Conservation (phyloP, 1,140 invertebrate genomes). For the Bombus consobrinus region DNA sequence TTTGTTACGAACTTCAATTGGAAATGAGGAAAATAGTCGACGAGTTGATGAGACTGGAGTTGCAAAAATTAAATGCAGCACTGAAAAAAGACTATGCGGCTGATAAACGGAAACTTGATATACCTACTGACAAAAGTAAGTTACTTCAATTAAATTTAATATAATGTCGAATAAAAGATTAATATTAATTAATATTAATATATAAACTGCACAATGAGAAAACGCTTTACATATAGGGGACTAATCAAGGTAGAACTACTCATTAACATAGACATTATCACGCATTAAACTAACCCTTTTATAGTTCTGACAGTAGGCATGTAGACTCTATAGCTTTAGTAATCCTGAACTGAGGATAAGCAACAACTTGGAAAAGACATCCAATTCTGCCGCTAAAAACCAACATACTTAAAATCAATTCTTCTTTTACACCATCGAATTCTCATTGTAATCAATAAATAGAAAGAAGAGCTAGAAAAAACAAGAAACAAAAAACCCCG, state of each 20-base stretch:
- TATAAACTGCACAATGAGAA: background rate
- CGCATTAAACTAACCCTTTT: background rate
- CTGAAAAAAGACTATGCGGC: constrained; percentile 78
- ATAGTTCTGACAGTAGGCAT: background rate
- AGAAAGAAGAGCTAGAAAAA: background rate
- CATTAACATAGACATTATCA: background rate
- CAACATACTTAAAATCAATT: background rate
- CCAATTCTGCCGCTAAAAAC: background rate
- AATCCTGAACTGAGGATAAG: background rate
- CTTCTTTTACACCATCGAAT: background rate
- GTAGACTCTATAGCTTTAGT: background rate
- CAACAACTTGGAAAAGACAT: background rate
- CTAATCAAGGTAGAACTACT: background rate
- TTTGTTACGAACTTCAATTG: constrained; percentile 83
- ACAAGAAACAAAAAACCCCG: constrained; percentile 83
- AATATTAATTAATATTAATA: too few species aligned
- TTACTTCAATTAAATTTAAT: background rate
- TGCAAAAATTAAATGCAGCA: constrained; percentile 82
- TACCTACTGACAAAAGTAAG: constrained; percentile 12
- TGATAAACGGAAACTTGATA: background rate
- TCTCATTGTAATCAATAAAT: too few species aligned
- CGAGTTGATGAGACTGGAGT: constrained; percentile 84
- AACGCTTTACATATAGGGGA: too few species aligned
- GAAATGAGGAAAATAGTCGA: constrained; percentile 84
- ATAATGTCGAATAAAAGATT: background rate